Conservation (phyloP, 2,888 invertebrate genomes). For the Stenichneumon culpator region DNA sequence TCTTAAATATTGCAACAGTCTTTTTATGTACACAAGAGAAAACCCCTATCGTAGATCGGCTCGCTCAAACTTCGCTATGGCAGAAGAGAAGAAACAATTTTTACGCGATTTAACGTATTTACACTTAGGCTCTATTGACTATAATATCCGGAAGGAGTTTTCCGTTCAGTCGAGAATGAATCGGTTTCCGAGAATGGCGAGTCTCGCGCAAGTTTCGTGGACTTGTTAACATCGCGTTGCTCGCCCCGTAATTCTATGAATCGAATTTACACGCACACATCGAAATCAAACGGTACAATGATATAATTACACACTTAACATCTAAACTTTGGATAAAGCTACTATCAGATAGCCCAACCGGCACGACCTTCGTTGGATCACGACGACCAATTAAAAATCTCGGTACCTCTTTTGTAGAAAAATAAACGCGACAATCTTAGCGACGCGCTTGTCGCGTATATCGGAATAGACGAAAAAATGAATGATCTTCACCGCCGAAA, state of each 20-base stretch:
- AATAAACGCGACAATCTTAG: not conserved
- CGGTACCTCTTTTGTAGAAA: not conserved
- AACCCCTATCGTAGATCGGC: conserved; percentile 43
- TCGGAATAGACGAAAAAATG: not conserved
- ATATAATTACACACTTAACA: conserved; percentile 46
- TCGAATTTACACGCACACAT: conserved; percentile 4
- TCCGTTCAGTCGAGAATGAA: not conserved
- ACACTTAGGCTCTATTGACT: conserved; percentile 68
- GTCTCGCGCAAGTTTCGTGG: not conserved
- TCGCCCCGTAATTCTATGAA: not conserved
- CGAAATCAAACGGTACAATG: conserved; percentile 36
- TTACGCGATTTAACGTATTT: conserved; percentile 62
- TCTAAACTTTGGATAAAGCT: conserved; percentile 71
- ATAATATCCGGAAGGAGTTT: conserved; percentile 42
- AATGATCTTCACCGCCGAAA: not conserved
- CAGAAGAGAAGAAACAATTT: conserved; percentile 26
- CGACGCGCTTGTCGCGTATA: not conserved
- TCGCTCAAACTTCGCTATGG: conserved; percentile 16
- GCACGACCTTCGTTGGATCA: conserved; percentile 62
- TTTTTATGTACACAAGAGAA: conserved; percentile 72
- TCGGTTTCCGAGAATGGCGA: not conserved
- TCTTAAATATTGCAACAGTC: conserved; percentile 77
- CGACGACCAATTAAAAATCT: conserved; percentile 1
- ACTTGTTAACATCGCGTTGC: not conserved
- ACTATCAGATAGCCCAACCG: conserved; percentile 63